phyloP scores from a whole-genome alignment of 2,113 vertebrate genomes.

The Pterocles orientalis region DNA sequence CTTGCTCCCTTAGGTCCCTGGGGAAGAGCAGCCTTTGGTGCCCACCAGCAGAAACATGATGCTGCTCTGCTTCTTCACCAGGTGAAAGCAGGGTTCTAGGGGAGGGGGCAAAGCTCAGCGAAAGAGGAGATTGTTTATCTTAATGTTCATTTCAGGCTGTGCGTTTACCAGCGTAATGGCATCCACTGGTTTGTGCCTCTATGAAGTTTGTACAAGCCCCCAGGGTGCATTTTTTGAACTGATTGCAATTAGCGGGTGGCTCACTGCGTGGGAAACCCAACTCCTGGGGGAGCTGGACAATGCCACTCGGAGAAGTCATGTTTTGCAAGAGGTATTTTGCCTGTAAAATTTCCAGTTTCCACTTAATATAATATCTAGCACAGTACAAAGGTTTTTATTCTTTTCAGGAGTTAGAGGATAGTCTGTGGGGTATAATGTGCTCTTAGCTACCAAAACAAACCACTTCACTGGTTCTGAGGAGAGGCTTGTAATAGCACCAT shows the following conservation, averaged over 20 bases:
- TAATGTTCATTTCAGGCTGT: background rate
- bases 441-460: constrained; percentile 60
- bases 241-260: background rate
- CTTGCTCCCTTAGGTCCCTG: background rate
- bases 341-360: background rate
- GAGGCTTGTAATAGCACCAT: constrained; percentile 33
- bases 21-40: background rate
- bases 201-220: background rate
- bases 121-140: background rate
- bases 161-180: background rate
- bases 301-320: background rate
- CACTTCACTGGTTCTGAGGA: constrained; percentile 43
- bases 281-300: background rate
- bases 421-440: constrained; percentile 47
- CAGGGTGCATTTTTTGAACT: background rate
- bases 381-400: constrained; percentile 27
- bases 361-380: background rate
- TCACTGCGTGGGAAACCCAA: background rate
- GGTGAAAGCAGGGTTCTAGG: background rate
- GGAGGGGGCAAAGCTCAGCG: fast-evolving
- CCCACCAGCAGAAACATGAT: background rate
- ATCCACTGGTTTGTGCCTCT: background rate
- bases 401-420: constrained; percentile 3
- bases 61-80: background rate
- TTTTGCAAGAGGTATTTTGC: constrained; percentile 1